Conservation (phyloP, 2,888 invertebrate species). For the Nemotelus nigrinus region DNA sequence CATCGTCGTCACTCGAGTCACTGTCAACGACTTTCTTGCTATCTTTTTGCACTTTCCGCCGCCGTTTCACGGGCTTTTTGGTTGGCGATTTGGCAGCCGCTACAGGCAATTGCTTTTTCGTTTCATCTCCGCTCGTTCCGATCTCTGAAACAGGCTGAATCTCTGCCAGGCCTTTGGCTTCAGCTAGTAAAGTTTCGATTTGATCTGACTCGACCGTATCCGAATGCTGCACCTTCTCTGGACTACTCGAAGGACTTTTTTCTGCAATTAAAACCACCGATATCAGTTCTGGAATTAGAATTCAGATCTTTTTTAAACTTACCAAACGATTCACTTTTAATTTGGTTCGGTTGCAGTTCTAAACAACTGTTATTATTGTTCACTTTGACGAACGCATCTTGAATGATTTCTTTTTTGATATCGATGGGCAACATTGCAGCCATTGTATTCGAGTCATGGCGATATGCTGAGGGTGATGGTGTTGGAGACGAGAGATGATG, state of each 20-base stretch:
- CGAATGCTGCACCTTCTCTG: conserved; percentile 52
- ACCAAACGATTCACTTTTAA: conserved; percentile 59
- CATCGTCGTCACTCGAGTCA: conserved; percentile 60
- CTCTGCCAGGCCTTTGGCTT: conserved; percentile 62
- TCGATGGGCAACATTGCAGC: conserved; percentile 53
- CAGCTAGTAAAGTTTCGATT: conserved; percentile 68
- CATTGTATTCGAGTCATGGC: conserved; percentile 53
- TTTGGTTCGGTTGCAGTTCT: conserved; percentile 58
- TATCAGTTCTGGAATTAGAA: background rate
- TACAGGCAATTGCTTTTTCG: conserved; percentile 54
- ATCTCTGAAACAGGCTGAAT: conserved; percentile 48
- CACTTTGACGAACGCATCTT: conserved; percentile 7
- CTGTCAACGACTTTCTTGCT: conserved; percentile 57
- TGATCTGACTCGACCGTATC: conserved; percentile 54
- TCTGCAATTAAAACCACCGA: conserved; percentile 44
- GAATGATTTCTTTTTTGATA: conserved; percentile 59
- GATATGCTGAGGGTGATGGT: conserved; percentile 51
- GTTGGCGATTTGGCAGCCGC: conserved; percentile 27
- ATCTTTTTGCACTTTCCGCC: conserved; percentile 53
- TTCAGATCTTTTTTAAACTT: background rate
- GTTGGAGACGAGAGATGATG: conserved; percentile 53
- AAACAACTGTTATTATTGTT: conserved; percentile 31
- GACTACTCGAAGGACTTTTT: conserved; percentile 55
- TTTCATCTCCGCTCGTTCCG: conserved; percentile 54
- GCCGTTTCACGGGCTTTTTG: conserved; percentile 48